These are phyloP conservation scores for Condylostylus longicornis DNA, from an alignment of 1,140 invertebrate species.

Conservation along the genomic window DNA sequence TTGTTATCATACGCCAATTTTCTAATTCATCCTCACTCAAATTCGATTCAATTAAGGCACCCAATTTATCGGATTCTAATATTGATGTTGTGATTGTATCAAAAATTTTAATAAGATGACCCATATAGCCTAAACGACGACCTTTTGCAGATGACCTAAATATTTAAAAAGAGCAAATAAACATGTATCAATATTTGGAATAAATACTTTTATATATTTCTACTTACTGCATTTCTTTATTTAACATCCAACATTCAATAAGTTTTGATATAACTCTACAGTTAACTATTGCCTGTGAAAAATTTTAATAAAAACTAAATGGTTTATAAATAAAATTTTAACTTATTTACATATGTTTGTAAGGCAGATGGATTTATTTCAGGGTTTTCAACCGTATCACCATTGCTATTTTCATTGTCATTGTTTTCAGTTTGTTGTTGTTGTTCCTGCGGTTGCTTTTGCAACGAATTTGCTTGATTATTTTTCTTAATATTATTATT, in stretches of 20 bases:
- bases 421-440: not conserved
- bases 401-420: conserved; percentile 1
- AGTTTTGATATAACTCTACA: conserved; percentile 49
- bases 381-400: conserved; percentile 16
- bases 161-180: not conserved
- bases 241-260: conserved; percentile 48
- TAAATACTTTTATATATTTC: not conserved
- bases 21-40: conserved; percentile 16
- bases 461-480: conserved; percentile 11
- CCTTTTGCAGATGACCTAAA: conserved; percentile 25
- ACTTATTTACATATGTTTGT: conserved; percentile 24
- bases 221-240: conserved; percentile 41
- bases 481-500: conserved; percentile 13
- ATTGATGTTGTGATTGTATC: conserved; percentile 24
- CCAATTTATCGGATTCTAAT: conserved; percentile 29
- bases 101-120: conserved; percentile 54
- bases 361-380: conserved; percentile 21
- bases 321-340: not conserved
- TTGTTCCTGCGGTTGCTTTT: not conserved
- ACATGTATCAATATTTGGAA: not conserved
- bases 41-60: conserved; percentile 23
- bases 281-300: conserved; percentile 48
- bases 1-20: conserved; percentile 22
- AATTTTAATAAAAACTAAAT: conserved; percentile 7
- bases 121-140: conserved; percentile 54